Evolutionary conservation across 1,140 invertebrate species (phyloP).

Genomic region (Aphis craccivora): DNA sequence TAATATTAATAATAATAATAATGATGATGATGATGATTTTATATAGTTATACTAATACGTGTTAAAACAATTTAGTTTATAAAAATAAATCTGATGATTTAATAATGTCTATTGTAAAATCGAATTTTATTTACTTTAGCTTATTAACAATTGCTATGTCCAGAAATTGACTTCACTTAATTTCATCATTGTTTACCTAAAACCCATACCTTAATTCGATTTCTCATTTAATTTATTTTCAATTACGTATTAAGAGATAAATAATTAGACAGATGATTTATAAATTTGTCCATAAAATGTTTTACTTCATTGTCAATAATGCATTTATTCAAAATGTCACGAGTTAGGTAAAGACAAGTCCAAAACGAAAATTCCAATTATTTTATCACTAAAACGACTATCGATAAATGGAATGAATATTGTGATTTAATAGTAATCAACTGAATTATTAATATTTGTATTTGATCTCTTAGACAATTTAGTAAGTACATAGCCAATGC

Average conservation of each 20-base stretch:
- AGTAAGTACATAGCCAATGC: neutral
- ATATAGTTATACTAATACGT: neutral
- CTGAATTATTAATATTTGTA: neutral
- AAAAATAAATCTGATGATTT: neutral
- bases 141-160: neutral
- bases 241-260: neutral
- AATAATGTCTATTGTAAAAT: neutral
- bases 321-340: neutral
- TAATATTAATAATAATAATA: too few relatives aligned
- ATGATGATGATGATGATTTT: too few relatives aligned
- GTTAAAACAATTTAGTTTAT: neutral
- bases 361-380: neutral
- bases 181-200: neutral
- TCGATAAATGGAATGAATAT: neutral
- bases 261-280: neutral
- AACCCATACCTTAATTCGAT: neutral
- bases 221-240: neutral
- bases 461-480: neutral
- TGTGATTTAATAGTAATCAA: neutral
- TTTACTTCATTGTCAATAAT: neutral
- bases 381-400: neutral
- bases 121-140: too few relatives aligned
- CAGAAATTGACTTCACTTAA: neutral
- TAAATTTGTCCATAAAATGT: neutral
- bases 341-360: neutral